Evolutionary conservation across 1,140 invertebrate genomes (phyloP).

Genomic region (Steinernema feltiae): DNA sequence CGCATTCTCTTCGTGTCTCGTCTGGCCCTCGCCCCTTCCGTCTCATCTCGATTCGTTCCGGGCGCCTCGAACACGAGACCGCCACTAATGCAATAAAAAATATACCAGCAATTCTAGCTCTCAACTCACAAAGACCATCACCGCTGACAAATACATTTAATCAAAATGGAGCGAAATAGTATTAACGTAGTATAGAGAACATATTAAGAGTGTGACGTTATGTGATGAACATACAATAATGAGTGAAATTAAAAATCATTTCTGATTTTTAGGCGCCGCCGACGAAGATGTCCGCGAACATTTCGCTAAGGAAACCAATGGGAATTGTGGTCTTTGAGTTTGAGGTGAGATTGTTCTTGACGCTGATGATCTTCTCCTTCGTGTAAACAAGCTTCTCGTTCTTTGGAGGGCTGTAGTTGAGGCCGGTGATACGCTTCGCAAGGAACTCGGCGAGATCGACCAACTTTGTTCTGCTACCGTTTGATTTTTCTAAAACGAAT

Average conservation of each 20-base stretch:
- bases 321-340: background rate
- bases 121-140: too few species aligned
- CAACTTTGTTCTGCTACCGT: background rate
- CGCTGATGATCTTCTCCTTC: background rate
- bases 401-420: background rate
- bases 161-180: too few species aligned
- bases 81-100: too few species aligned
- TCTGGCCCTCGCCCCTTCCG: too few species aligned
- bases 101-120: too few species aligned
- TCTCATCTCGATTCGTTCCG: too few species aligned
- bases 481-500: background rate
- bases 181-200: too few species aligned
- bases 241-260: background rate
- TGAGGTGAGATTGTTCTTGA: background rate
- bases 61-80: too few species aligned
- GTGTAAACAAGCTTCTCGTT: constrained; percentile 1
- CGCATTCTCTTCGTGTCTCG: too few species aligned
- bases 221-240: too few species aligned
- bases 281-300: constrained; percentile 1
- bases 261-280: background rate
- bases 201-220: too few species aligned
- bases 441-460: background rate
- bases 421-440: background rate
- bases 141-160: too few species aligned
- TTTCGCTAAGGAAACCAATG: constrained; percentile 6